Conservation (phyloP, 2,888 invertebrate species). For the Ptychoptera contaminata region DNA sequence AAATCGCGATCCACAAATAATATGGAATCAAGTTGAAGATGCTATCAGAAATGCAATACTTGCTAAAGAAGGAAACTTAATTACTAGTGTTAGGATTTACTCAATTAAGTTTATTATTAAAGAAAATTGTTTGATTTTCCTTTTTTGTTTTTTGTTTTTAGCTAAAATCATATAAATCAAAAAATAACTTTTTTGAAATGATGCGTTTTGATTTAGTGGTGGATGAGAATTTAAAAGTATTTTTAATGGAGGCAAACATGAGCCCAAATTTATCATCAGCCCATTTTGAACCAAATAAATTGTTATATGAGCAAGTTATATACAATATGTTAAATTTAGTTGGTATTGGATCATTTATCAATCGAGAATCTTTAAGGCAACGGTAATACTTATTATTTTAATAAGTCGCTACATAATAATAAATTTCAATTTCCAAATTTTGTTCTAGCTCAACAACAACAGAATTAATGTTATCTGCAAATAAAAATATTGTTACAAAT, state of each 20-base stretch:
- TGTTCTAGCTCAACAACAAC: slow-evolving; percentile 32
- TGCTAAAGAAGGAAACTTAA: slow-evolving; percentile 55
- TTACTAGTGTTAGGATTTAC: slow-evolving; percentile 35
- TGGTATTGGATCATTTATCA: slow-evolving; percentile 46
- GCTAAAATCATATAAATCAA: slow-evolving; percentile 28
- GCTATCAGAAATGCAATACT: slow-evolving; percentile 55
- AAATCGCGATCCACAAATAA: slow-evolving; percentile 50
- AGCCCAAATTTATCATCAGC: slow-evolving; percentile 91
- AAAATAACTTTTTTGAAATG: slow-evolving; percentile 78
- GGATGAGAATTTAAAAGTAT: slow-evolving; percentile 72
- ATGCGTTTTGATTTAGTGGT: slow-evolving; percentile 88
- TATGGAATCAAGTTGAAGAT: slow-evolving; percentile 69
- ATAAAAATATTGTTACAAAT: slow-evolving; percentile 65
- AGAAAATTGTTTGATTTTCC: background rate
- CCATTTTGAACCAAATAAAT: slow-evolving; percentile 75
- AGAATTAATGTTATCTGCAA: slow-evolving; percentile 51
- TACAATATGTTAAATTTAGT: slow-evolving; percentile 68
- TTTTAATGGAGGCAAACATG: slow-evolving; percentile 94
- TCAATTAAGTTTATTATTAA: background rate
- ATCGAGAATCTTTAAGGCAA: slow-evolving; percentile 25
- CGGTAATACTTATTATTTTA: slow-evolving; percentile 24
- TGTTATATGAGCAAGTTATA: slow-evolving; percentile 84
- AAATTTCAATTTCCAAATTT: background rate
- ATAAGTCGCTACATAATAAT: background rate
- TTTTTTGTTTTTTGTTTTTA: slow-evolving; percentile 18